Base-by-base conservation (phyloP, 2,888 invertebrate species). In the Priapulus caudatus region DNA sequence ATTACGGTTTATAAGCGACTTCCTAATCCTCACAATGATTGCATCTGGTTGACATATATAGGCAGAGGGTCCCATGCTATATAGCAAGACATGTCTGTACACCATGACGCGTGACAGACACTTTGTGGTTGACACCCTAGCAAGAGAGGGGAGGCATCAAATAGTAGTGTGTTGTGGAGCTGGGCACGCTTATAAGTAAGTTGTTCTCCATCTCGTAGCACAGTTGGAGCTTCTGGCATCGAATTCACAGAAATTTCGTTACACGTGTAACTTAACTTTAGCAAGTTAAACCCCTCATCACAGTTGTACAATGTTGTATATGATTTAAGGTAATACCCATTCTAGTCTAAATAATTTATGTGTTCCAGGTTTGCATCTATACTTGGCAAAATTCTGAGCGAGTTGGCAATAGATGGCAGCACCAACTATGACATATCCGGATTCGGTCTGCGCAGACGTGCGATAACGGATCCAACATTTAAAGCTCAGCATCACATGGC, bases 141-240 rank as follows among this genome's bases (percentile, higher is more conserved):
- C 58, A 1, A 51, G 53, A 15, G 50, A 57, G 10, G 67, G 67
- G 4, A 62, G 57, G 52, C 60, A 65, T 10, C 64, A 67, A 53
- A 61, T 69, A 22, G 60, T 66, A 20, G 53, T 67, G 1, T 67
- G 67, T 51, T 61, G 61, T 50, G 68, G 68, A 1, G 68, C 67
- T 20, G 67, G 67, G 1, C 69, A 69, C 52, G 68, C 65, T 1
- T 69, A 59, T 60, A 69, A 69, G 69, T 69, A 55, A 59, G 62
- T 55, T n/a, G 4, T 3, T 19, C n/a, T 16, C n/a, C n/a, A n/a
- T 2, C 4, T 16, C 46, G 18, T 45, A n/a, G 10, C 10, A n/a
- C 10, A 10, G 10, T 10, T 45, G 16, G 10, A 15, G 10, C 18
- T 5, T 24, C 24, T 10, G 48, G 16, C 15, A 5, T 24, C 24